A percentile compares a stretch with the other conserved stretches of the same genome.
phyloP scores from a whole-genome alignment of 2,888 invertebrate genomes.

The Balanococcus diminutus region DNA sequence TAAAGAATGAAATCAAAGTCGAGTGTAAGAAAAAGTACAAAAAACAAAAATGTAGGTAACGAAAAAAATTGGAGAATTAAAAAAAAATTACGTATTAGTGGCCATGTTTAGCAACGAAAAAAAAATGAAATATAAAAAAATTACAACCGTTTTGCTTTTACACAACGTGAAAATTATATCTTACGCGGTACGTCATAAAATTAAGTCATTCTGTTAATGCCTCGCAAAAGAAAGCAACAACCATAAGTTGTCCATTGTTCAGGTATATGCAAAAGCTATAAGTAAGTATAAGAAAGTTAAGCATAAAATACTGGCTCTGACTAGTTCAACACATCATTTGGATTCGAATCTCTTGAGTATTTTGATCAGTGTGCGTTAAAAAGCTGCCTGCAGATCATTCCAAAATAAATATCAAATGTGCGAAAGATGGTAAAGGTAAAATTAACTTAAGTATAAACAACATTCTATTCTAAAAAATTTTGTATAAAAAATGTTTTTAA shows the following conservation, averaged over 20 bases:
- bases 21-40: constrained; percentile 12
- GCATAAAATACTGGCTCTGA: constrained; percentile 28
- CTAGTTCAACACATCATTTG: constrained; percentile 29
- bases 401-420: not conserved
- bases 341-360: not conserved
- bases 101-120: not conserved
- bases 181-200: not conserved
- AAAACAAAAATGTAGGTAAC: constrained; percentile 1
- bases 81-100: constrained; percentile 31
- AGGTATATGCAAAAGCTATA: not conserved
- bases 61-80: not conserved
- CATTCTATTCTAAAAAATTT: not conserved
- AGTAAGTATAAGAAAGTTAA: not conserved
- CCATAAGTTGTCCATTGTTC: not conserved
- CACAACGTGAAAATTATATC: not conserved
- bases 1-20: not conserved
- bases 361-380: not conserved
- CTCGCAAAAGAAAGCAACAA: not conserved
- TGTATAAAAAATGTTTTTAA: not conserved
- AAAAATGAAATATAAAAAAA: not conserved
- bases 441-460: not conserved
- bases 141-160: constrained; percentile 8
- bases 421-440: constrained; percentile 2
- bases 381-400: not conserved
- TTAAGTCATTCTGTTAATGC: not conserved